Conservation (phyloP, 2,797 vertebrate species). For the Podarcis siculus region DNA sequence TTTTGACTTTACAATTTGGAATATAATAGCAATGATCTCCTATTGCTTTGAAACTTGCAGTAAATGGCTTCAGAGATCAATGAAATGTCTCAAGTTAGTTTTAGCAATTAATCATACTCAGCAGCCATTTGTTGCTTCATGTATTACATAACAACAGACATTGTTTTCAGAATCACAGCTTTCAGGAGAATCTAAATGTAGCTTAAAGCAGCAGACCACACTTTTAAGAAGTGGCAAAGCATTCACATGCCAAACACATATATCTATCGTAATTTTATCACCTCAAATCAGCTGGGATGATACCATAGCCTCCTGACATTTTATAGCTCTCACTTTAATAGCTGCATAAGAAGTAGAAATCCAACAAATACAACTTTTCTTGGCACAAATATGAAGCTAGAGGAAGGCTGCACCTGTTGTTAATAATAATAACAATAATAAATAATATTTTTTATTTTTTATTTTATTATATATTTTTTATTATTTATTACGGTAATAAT, state of each 20-base stretch:
- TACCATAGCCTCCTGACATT: not conserved
- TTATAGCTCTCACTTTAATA: too few relatives aligned
- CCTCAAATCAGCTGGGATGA: not conserved
- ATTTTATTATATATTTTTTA: too few relatives aligned
- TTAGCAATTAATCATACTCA: slow-evolving; percentile 67
- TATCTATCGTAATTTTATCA: not conserved
- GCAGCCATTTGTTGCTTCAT: slow-evolving; percentile 62
- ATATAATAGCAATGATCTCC: slow-evolving; percentile 63
- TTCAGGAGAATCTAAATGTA: not conserved
- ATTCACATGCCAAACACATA: not conserved
- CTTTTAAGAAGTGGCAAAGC: not conserved
- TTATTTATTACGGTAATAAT: too few relatives aligned
- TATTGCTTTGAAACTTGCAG: slow-evolving; percentile 54
- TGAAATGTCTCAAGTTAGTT: slow-evolving; percentile 54
- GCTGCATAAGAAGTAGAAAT: not conserved
- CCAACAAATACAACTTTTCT: not conserved
- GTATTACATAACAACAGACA: slow-evolving; percentile 60
- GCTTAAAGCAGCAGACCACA: not conserved
- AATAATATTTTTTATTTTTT: too few relatives aligned
- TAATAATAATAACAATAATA: too few relatives aligned
- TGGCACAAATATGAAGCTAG: not conserved
- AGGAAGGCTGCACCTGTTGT: not conserved
- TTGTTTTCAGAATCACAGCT: slow-evolving; percentile 25
- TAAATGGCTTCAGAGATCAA: slow-evolving; percentile 62
- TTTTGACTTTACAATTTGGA: slow-evolving; percentile 61